Evolutionary conservation across 2,797 vertebrate genomes (phyloP).

Genomic region (Somateria mollissima): DNA sequence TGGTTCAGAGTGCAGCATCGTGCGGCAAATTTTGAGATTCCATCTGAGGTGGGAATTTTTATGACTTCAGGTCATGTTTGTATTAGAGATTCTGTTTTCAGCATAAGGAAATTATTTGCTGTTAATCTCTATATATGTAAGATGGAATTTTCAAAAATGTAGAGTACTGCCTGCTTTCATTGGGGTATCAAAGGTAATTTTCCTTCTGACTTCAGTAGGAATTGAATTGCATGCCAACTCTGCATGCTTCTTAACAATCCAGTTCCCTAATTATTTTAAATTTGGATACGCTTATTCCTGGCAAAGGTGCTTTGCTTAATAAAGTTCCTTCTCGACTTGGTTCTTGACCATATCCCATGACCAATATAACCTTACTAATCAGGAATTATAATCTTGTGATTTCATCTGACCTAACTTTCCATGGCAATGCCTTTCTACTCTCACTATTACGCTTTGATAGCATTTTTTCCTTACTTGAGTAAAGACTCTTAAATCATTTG

Average conservation of each 20-base stretch:
- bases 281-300: neutral
- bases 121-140: neutral
- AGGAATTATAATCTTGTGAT: neutral
- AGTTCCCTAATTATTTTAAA: neutral
- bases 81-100: neutral
- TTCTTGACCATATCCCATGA: neutral
- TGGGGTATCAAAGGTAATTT: neutral
- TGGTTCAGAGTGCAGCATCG: neutral
- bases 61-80: neutral
- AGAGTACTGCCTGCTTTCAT: neutral
- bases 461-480: neutral
- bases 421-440: neutral
- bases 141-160: neutral
- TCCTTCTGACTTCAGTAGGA: neutral
- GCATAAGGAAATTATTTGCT: neutral
- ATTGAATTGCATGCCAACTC: neutral
- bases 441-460: neutral
- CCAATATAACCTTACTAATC: neutral
- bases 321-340: neutral
- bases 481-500: neutral
- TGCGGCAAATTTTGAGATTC: neutral
- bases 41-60: neutral
- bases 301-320: neutral
- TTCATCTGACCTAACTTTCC: neutral
- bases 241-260: neutral